phyloP scores from a whole-genome alignment of 2,113 vertebrate species.

The Bettongia penicillata region DNA sequence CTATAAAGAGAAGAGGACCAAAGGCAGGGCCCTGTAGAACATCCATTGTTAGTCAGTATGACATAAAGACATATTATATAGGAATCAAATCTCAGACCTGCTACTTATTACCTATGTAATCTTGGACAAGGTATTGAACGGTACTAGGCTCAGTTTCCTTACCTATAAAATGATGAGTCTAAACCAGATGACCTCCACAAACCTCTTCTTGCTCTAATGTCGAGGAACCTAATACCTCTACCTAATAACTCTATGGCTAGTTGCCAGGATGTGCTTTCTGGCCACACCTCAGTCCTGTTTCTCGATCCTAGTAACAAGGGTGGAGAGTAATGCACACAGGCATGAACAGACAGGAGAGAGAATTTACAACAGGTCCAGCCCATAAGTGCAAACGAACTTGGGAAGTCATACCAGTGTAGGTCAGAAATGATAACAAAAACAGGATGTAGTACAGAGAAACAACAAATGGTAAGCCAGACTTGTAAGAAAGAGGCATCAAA shows the following conservation, averaged over 20 bases:
- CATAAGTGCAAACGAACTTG: background rate
- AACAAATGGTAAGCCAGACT: background rate
- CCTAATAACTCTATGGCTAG: background rate
- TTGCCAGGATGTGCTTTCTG: background rate
- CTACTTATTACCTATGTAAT: background rate
- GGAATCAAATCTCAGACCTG: background rate
- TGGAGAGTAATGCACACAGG: background rate
- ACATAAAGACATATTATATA: background rate
- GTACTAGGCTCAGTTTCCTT: background rate
- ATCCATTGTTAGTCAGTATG: background rate
- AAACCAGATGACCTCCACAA: background rate
- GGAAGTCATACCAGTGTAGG: background rate
- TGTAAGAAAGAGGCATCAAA: background rate
- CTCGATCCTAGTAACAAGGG: background rate
- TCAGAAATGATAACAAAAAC: background rate
- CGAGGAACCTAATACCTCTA: background rate
- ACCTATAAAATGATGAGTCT: background rate
- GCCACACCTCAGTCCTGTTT: background rate
- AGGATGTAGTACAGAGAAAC: background rate
- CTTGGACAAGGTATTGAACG: background rate
- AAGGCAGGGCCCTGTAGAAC: background rate
- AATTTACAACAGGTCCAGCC: background rate
- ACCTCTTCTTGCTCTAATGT: background rate
- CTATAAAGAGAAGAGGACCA: background rate
- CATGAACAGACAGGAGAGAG: background rate